Percentiles rank a stretch among this genome's conserved stretches.
phyloP scores from a whole-genome alignment of 2,888 invertebrate genomes.

The Brachyopa scutellaris region DNA sequence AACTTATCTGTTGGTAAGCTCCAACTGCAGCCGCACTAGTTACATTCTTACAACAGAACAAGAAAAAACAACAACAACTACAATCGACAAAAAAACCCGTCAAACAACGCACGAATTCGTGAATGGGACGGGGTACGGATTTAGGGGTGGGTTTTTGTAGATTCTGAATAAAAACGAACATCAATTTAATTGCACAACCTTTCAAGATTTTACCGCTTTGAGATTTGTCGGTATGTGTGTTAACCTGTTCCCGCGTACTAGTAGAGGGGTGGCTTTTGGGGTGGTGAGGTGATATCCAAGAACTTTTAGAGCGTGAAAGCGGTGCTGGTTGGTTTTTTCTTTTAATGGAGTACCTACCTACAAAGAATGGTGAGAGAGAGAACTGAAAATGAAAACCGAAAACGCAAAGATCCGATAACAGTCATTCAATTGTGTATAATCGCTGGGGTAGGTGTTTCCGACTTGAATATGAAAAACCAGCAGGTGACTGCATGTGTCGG shows the following conservation, averaged over 20 bases:
- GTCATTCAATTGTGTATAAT: slow-evolving; percentile 8
- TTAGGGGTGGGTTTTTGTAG: not conserved
- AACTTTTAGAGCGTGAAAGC: slow-evolving; percentile 47
- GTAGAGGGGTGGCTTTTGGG: no score
- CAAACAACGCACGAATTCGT: no score
- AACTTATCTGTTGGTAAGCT: slow-evolving; percentile 61
- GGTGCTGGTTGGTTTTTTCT: not conserved
- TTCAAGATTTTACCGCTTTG: slow-evolving; percentile 46
- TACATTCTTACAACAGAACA: slow-evolving; percentile 13
- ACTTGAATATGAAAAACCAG: not conserved
- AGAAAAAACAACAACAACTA: slow-evolving; percentile 13
- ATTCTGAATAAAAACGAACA: slow-evolving; percentile 58
- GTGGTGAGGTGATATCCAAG: not conserved
- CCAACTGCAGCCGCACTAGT: slow-evolving; percentile 41
- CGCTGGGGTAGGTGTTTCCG: not conserved
- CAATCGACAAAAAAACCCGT: no score
- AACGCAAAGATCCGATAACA: slow-evolving; percentile 33
- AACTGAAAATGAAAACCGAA: slow-evolving; percentile 16
- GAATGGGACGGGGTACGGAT: not conserved
- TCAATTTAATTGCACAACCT: slow-evolving; percentile 62
- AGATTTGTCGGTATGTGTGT: not conserved
- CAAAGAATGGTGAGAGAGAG: not conserved
- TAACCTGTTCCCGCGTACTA: not conserved
- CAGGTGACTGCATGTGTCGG: slow-evolving; percentile 33
- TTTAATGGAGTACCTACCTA: not conserved